These are phyloP conservation scores for Pseudopodoces humilis DNA, from an alignment of 2,113 vertebrate species.

Conservation along the genomic window DNA sequence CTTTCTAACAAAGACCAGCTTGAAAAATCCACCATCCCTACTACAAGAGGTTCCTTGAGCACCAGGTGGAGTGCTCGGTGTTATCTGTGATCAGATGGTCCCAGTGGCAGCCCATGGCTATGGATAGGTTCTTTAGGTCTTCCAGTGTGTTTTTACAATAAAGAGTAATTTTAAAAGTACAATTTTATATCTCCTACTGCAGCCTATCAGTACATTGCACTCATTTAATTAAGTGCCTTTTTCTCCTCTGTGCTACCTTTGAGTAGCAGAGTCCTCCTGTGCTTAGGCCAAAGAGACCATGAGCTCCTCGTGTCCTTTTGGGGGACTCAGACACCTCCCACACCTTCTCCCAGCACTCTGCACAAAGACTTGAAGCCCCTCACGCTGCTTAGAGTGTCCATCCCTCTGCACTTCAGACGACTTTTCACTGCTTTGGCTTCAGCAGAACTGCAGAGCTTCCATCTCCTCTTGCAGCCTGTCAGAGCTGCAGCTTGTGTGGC, in stretches of 20 bases:
- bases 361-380: not conserved
- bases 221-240: not conserved
- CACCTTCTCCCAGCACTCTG: not conserved
- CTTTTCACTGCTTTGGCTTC: not conserved
- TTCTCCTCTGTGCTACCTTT: not conserved
- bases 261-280: not conserved
- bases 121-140: not conserved
- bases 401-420: not conserved
- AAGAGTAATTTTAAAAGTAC: not conserved
- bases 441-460: not conserved
- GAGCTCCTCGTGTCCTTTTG: accelerated
- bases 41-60: not conserved
- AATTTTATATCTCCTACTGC: not conserved
- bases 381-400: not conserved
- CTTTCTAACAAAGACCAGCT: not conserved
- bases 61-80: not conserved
- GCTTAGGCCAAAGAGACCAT: not conserved
- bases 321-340: not conserved
- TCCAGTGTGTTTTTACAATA: not conserved
- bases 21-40: not conserved
- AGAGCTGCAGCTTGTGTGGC: not conserved
- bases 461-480: not conserved
- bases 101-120: not conserved
- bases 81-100: not conserved
- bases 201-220: not conserved